phyloP scores from a whole-genome alignment of 2,888 invertebrate genomes.

The Trypoxylon attenuatum region DNA sequence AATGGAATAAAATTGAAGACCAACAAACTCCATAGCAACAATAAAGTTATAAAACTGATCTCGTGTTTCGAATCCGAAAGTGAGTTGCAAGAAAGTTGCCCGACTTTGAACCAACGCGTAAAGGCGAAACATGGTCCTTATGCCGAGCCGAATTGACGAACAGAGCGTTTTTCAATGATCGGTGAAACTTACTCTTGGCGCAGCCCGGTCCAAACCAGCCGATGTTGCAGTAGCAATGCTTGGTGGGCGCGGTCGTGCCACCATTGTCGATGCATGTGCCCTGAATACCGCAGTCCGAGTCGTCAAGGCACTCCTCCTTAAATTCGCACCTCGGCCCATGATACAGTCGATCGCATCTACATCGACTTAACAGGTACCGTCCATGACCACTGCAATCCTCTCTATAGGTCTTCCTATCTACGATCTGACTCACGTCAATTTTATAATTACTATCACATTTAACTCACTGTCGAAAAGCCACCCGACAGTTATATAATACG shows the following conservation, averaged over 20 bases:
- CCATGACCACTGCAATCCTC: constrained; percentile 92
- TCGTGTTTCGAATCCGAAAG: background rate
- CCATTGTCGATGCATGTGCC: constrained; percentile 90
- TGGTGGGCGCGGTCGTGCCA: constrained; percentile 87
- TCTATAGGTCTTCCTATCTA: constrained; percentile 82
- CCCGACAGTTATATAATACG: too few species aligned
- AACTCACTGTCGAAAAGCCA: too few species aligned
- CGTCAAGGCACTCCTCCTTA: constrained; percentile 89
- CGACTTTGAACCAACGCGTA: too few species aligned
- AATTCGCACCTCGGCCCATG: constrained; percentile 91
- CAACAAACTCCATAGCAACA: too few species aligned
- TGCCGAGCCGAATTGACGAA: background rate
- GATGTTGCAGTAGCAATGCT: constrained; percentile 91
- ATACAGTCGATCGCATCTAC: constrained; percentile 88
- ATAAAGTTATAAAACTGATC: too few species aligned
- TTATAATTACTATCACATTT: too few species aligned
- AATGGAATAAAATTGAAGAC: too few species aligned
- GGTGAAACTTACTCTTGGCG: constrained; percentile 81
- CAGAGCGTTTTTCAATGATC: background rate
- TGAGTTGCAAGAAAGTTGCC: background rate
- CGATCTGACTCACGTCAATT: constrained; percentile 55
- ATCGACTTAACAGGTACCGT: constrained; percentile 84
- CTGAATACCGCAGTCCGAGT: constrained; percentile 89
- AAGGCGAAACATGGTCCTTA: background rate
- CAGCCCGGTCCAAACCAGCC: constrained; percentile 93